phyloP scores from a whole-genome alignment of 2,113 vertebrate genomes.

The Andinoacara biseriatus region DNA sequence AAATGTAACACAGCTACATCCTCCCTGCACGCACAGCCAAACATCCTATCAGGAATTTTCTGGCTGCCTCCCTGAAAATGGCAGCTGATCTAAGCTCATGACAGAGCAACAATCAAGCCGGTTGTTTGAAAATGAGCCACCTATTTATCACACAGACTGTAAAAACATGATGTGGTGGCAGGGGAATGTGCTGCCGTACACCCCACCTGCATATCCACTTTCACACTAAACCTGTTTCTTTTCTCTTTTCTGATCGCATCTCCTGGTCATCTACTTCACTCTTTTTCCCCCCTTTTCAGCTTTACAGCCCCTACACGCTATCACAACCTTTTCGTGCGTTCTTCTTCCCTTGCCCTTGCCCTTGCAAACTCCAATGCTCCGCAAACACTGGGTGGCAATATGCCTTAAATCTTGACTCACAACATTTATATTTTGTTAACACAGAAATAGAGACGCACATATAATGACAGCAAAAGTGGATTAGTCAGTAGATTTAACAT shows the following conservation, averaged over 20 bases:
- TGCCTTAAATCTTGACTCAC: not conserved
- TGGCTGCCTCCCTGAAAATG: constrained; percentile 50
- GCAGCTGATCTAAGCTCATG: constrained; percentile 51
- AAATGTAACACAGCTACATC: constrained; percentile 61
- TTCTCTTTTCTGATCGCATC: constrained; percentile 2
- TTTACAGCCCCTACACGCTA: not conserved
- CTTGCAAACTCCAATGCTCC: not conserved
- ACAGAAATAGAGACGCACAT: not conserved
- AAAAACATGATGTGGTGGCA: constrained; percentile 59
- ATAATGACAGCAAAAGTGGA: not conserved
- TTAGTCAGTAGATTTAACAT: not conserved
- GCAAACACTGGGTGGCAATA: not conserved
- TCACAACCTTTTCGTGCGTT: constrained; percentile 28
- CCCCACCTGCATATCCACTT: constrained; percentile 19
- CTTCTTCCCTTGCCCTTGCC: not conserved
- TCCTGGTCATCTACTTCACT: not conserved
- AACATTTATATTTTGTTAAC: constrained; percentile 3
- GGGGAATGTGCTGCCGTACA: constrained; percentile 60
- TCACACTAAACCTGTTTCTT: not conserved
- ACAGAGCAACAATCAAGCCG: constrained; percentile 47
- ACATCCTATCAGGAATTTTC: constrained; percentile 61
- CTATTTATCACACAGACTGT: constrained; percentile 56
- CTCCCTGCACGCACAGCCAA: constrained; percentile 42
- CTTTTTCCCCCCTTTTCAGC: constrained; percentile 3
- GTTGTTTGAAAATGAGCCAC: constrained; percentile 50